Conservation (phyloP, 2,888 invertebrate genomes). For the Andrena fulva region DNA sequence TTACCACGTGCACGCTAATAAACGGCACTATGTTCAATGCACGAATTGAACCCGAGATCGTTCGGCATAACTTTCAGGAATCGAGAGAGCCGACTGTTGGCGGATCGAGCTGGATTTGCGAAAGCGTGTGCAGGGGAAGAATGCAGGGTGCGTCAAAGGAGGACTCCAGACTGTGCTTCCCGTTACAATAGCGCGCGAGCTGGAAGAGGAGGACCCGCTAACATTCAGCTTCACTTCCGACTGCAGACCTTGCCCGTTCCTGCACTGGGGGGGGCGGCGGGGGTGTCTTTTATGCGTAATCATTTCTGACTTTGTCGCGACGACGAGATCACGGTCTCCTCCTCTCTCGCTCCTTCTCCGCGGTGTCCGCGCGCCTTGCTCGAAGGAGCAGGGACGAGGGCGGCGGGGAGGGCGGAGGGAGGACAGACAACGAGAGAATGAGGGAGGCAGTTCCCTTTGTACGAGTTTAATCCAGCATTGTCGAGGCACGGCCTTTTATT, state of each 20-base stretch:
- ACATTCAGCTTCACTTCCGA: slow-evolving; percentile 53
- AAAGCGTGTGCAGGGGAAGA: background rate
- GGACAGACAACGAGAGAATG: slow-evolving; percentile 65
- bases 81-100: background rate
- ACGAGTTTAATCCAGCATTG: slow-evolving; percentile 81
- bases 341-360: background rate
- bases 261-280: background rate
- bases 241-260: slow-evolving; percentile 26
- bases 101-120: background rate
- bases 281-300: slow-evolving; percentile 63
- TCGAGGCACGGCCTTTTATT: slow-evolving; percentile 82
- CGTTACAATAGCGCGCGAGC: background rate
- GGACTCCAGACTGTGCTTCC: background rate
- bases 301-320: slow-evolving; percentile 73
- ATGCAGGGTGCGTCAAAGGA: background rate
- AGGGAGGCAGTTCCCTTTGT: slow-evolving; percentile 79
- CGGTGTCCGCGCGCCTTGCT: slow-evolving; percentile 3
- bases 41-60: background rate
- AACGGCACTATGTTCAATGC: background rate
- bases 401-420: slow-evolving; percentile 39
- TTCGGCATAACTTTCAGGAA: background rate
- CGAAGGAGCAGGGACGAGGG: slow-evolving; percentile 15
- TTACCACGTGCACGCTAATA: no score
- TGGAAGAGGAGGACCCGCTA: slow-evolving; percentile 30
- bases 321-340: slow-evolving; percentile 57